Evolutionary conservation across 2,797 vertebrate species (phyloP).

Genomic region (Hydrocynus forskahlii): DNA sequence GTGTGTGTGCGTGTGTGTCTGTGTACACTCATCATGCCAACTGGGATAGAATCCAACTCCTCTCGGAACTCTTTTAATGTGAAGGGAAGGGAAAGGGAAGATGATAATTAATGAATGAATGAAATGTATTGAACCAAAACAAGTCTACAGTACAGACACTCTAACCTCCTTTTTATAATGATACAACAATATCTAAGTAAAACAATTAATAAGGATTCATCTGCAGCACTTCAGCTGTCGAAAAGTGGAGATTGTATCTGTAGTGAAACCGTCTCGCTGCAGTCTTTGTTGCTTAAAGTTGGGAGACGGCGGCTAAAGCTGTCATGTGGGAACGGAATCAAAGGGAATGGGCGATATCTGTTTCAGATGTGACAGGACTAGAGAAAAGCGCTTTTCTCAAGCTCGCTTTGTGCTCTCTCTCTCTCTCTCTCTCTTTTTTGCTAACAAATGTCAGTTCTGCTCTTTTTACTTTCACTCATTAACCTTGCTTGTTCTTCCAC

Average conservation of each 20-base stretch:
- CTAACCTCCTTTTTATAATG: neutral
- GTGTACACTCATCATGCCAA: constrained; percentile 10
- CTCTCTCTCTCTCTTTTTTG: constrained; percentile 49
- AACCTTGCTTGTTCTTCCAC: constrained; percentile 83
- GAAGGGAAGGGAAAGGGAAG: neutral
- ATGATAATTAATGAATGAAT: neutral
- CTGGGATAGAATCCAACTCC: constrained; percentile 8
- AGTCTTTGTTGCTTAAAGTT: constrained; percentile 29
- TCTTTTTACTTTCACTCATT: constrained; percentile 80
- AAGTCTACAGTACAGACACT: neutral
- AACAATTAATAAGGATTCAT: constrained; percentile 44
- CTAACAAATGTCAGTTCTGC: constrained; percentile 74
- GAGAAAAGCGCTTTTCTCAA: constrained; percentile 55
- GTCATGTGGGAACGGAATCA: constrained; percentile 44
- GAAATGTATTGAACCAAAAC: constrained; percentile 6
- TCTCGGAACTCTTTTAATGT: neutral
- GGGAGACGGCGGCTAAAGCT: constrained; percentile 28
- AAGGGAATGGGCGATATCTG: constrained; percentile 48
- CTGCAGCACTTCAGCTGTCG: constrained; percentile 40
- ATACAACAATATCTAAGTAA: constrained; percentile 19
- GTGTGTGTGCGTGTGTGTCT: neutral
- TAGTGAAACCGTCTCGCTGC: constrained; percentile 25
- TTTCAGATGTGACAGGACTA: constrained; percentile 66
- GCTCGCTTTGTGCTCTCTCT: constrained; percentile 59
- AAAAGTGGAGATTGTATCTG: neutral